phyloP scores from a whole-genome alignment of 2,113 vertebrate species.

The Copsychus sechellarum region DNA sequence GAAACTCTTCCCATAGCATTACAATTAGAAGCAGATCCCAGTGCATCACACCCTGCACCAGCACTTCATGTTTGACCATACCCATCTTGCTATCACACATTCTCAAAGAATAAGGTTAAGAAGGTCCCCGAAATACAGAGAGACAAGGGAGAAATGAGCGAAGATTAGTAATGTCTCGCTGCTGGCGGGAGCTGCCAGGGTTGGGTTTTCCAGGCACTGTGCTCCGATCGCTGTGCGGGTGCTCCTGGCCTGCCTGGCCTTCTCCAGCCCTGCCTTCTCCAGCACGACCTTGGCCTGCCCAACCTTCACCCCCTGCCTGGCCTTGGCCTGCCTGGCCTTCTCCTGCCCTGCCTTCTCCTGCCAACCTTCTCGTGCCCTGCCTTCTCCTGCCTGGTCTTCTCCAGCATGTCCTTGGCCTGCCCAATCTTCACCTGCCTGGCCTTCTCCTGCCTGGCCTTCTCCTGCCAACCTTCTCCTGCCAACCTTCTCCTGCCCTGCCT shows the following conservation, averaged over 20 bases:
- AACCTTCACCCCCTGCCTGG: background rate
- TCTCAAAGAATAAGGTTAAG: background rate
- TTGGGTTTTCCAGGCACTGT: background rate
- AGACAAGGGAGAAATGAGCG: background rate
- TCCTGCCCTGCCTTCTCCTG: background rate
- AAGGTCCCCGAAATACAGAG: background rate
- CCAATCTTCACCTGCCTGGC: too few relatives aligned
- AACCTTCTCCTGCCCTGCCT: background rate
- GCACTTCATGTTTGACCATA: background rate
- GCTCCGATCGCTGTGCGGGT: background rate
- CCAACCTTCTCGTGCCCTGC: slow-evolving; percentile 17
- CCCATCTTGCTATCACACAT: background rate
- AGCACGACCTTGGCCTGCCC: slow-evolving; percentile 8
- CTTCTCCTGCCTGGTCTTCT: background rate
- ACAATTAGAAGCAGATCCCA: background rate
- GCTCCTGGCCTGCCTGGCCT: background rate
- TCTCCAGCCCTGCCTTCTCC: background rate
- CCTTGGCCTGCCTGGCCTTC: slow-evolving; percentile 13
- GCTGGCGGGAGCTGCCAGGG: background rate
- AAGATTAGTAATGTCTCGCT: accelerated
- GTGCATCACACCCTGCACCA: background rate
- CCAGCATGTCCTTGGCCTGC: slow-evolving; percentile 13
- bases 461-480: background rate
- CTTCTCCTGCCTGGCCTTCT: background rate
- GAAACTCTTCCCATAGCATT: background rate